Conservation (phyloP, 1,140 invertebrate species). For the Dufourea novaeangliae region DNA sequence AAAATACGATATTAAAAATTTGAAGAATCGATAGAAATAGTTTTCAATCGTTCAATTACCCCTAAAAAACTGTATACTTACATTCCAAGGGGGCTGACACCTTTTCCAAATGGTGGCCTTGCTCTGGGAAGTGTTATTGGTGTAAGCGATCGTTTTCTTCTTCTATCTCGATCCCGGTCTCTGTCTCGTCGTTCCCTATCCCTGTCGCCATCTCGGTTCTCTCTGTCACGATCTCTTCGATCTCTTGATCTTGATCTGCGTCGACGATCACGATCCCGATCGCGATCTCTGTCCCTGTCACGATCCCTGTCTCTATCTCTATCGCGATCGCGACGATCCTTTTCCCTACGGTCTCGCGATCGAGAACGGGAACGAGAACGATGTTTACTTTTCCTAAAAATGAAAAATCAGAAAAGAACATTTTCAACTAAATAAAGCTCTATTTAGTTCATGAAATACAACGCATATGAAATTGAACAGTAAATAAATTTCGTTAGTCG, state of each 20-base stretch:
- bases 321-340: conserved; percentile 79
- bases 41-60: too few species aligned
- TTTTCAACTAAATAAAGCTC: not conserved
- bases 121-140: conserved; percentile 79
- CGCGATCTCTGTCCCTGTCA: conserved; percentile 70
- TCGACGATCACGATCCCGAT: conserved; percentile 78
- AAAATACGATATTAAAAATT: conserved; percentile 11
- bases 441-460: not conserved
- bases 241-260: conserved; percentile 77
- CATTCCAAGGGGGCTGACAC: conserved; percentile 78
- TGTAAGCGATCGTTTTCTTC: conserved; percentile 80
- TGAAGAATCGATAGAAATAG: not conserved
- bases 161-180: conserved; percentile 79
- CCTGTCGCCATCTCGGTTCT: conserved; percentile 75
- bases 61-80: conserved; percentile 67
- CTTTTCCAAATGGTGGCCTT: conserved; percentile 80
- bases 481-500: not conserved
- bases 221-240: conserved; percentile 74
- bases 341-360: conserved; percentile 75
- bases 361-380: conserved; percentile 80
- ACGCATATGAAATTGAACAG: too few species aligned
- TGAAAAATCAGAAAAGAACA: conserved; percentile 16
- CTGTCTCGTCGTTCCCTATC: conserved; percentile 74
- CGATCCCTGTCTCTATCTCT: conserved; percentile 77
- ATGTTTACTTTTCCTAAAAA: conserved; percentile 80